A percentile compares a stretch with the other conserved stretches of the same genome.
phyloP scores from a whole-genome alignment of 2,888 invertebrate genomes.

The Plebejus anna region DNA sequence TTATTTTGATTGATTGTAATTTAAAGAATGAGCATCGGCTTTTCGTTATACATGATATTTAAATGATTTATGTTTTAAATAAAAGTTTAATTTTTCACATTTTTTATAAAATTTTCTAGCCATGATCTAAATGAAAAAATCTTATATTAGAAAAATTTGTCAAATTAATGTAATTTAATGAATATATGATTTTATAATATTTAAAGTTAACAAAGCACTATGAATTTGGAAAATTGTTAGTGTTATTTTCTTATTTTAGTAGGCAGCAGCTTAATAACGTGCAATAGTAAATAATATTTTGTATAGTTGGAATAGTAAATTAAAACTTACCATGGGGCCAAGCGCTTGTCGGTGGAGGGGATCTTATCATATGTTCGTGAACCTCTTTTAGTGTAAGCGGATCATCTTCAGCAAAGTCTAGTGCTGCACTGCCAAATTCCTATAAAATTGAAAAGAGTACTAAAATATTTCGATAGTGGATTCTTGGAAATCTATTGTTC shows the following conservation, averaged over 20 bases:
- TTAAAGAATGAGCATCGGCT: too few relatives aligned
- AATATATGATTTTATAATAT: background rate
- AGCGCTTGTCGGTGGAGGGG: slow-evolving; percentile 86
- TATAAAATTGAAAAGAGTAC: slow-evolving; percentile 44
- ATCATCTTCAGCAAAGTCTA: slow-evolving; percentile 82
- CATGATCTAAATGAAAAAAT: slow-evolving; percentile 10
- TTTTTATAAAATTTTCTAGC: background rate
- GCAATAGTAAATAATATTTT: background rate
- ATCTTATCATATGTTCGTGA: slow-evolving; percentile 90
- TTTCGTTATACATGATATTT: too few relatives aligned
- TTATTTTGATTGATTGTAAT: too few relatives aligned
- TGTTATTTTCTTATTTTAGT: background rate
- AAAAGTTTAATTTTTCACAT: too few relatives aligned
- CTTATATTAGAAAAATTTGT: background rate
- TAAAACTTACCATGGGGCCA: slow-evolving; percentile 81
- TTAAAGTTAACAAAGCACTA: slow-evolving; percentile 9
- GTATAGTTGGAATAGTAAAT: background rate
- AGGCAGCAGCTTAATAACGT: background rate
- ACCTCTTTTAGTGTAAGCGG: slow-evolving; percentile 87
- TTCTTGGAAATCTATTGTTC: too few relatives aligned
- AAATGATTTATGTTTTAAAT: too few relatives aligned
- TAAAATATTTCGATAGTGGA: too few relatives aligned
- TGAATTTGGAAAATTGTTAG: background rate
- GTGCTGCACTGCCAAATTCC: slow-evolving; percentile 74
- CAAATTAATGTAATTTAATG: background rate